Conservation (phyloP, 2,888 invertebrate genomes). For the Diogma glabrata region DNA sequence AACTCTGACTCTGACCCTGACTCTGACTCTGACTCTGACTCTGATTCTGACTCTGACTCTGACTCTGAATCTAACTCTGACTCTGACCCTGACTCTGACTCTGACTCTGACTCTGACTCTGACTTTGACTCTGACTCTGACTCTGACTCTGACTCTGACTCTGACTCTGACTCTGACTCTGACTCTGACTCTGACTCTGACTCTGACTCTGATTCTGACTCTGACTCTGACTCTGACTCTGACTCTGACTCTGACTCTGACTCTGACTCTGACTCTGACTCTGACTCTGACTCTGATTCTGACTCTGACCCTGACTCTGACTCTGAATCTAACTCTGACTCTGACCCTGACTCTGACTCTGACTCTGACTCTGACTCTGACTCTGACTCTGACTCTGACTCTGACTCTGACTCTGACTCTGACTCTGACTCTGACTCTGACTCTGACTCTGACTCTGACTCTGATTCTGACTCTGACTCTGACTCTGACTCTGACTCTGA, state of each 20-base stretch:
- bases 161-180: neutral
- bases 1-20: neutral
- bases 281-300: too few relatives aligned
- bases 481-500: neutral
- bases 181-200: neutral
- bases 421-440: neutral
- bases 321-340: neutral
- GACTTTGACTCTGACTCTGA: neutral
- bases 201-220: neutral
- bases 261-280: neutral
- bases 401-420: neutral
- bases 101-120: neutral
- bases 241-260: neutral
- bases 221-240: neutral
- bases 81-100: neutral
- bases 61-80: neutral
- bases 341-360: neutral
- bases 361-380: neutral
- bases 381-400: neutral
- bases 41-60: neutral
- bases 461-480: neutral
- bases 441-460: neutral
- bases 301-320: too few relatives aligned
- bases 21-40: neutral
- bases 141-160: neutral